A percentile compares a stretch with the other conserved stretches of the same genome.
These are phyloP conservation scores for Amblyornis subalaris DNA, from an alignment of 2,113 vertebrate species.

Conservation along the genomic window DNA sequence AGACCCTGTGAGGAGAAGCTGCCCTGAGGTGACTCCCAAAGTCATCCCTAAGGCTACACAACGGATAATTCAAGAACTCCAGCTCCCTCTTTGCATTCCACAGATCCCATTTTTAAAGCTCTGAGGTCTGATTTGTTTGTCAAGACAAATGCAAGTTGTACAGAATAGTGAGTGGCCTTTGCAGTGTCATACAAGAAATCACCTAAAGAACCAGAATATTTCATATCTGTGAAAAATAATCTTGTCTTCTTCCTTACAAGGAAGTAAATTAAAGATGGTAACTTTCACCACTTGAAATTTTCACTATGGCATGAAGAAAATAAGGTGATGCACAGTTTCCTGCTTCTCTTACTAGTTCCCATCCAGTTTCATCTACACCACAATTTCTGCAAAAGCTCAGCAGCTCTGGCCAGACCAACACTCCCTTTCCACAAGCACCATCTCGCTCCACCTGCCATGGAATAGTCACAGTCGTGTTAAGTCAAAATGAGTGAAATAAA, in stretches of 20 bases:
- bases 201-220: not conserved
- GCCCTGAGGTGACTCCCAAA: not conserved
- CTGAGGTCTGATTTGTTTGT: not conserved
- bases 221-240: not conserved
- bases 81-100: not conserved
- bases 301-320: not conserved
- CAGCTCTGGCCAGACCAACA: not conserved
- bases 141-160: not conserved
- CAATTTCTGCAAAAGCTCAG: not conserved
- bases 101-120: not conserved
- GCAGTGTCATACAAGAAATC: not conserved
- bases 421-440: not conserved
- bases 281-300: not conserved
- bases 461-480: rapidly evolving
- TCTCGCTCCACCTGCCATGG: not conserved
- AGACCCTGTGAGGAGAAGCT: not conserved
- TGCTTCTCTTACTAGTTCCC: not conserved
- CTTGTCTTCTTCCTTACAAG: not conserved
- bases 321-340: not conserved
- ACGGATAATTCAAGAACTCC: not conserved
- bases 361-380: not conserved
- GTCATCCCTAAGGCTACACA: not conserved
- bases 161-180: not conserved
- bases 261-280: not conserved
- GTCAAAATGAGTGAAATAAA: not conserved